phyloP scores from a whole-genome alignment of 2,888 invertebrate species.

The Hyles lineata region DNA sequence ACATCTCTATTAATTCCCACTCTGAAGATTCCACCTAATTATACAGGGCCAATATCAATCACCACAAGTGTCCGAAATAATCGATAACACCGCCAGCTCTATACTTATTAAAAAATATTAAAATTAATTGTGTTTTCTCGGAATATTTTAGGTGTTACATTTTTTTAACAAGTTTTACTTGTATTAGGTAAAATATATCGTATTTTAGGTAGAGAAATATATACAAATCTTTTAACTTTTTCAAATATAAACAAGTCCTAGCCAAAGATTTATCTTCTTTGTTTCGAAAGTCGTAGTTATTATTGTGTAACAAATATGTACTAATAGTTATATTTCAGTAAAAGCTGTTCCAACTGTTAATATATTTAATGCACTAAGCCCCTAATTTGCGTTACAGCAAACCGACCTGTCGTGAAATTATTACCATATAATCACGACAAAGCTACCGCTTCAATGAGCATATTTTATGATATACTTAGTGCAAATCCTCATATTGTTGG shows the following conservation, averaged over 20 bases:
- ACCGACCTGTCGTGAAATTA: conserved; percentile 32
- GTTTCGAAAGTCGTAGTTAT: too few species aligned
- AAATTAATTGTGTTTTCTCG: conserved; percentile 19
- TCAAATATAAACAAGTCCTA: too few species aligned
- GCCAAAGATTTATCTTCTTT: too few species aligned
- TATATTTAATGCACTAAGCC: conserved; percentile 4
- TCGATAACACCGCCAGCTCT: conserved; percentile 68
- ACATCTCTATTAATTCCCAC: conserved; percentile 78
- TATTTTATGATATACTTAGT: conserved; percentile 76
- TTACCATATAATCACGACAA: conserved; percentile 41
- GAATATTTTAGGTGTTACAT: neutral
- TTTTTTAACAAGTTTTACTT: too few species aligned
- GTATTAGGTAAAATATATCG: too few species aligned
- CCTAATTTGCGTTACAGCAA: conserved; percentile 7
- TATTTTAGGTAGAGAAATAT: neutral
- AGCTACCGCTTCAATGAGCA: conserved; percentile 58
- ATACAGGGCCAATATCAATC: conserved; percentile 74
- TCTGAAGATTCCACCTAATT: conserved; percentile 61
- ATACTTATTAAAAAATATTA: conserved; percentile 40
- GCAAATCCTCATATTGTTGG: conserved; percentile 66
- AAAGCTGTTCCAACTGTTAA: neutral
- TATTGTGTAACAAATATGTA: too few species aligned
- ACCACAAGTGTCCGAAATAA: conserved; percentile 66
- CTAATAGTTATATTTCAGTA: too few species aligned
- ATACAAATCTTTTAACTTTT: neutral